Evolutionary conservation across 2,113 vertebrate species (phyloP), one percentile per base, ranked within the genome.

Genomic region (Campylomormyrus tamandua): DNA sequence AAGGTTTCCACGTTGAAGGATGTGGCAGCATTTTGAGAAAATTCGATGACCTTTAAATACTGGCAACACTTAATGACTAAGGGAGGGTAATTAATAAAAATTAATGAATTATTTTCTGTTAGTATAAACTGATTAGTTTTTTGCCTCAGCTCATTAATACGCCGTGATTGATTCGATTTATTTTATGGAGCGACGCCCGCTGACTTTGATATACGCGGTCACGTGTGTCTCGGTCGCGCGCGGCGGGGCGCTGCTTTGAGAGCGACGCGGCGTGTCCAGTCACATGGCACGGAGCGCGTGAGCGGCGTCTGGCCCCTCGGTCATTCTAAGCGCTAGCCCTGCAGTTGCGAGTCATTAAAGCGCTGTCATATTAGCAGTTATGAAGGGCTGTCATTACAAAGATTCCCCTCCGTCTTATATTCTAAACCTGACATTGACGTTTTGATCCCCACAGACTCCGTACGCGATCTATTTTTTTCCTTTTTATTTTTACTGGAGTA

Each of bases 71-170:
- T 80, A 80, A 80, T 80, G 74, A 80, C 74, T 80, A 80, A 80
- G 39, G 74, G 35, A 27, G 15, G 5, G 74, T 80, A 80, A 80
- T 80, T 80, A 80, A 80, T 80, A 80, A 42, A 80, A 80, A 35
- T 80, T 42, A 42, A 80, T 42, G 74, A 70, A 70, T 70, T 70
- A 80, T 80, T 80, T 80, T 80, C 74, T 80, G 74, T 80, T 39
- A 80, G 74, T 42, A 80, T 80, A 39, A 80, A 80, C 74, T 35
- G 31, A 39, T 35, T 80, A 39, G 74, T 42, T 80, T 80, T 80
- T 80, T 80, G 35, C 74, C 35, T 80, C 74, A 80, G 74, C 31
- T 80, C 74, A 80, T 80, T 80, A 80, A 80, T 42, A n/a, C 74
- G 31, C 15, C 74, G 17, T 35, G 74, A 80, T 39, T 39, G 74